phyloP scores from a whole-genome alignment of 1,140 invertebrate species.

The Trachymyrmex septentrionalis region DNA sequence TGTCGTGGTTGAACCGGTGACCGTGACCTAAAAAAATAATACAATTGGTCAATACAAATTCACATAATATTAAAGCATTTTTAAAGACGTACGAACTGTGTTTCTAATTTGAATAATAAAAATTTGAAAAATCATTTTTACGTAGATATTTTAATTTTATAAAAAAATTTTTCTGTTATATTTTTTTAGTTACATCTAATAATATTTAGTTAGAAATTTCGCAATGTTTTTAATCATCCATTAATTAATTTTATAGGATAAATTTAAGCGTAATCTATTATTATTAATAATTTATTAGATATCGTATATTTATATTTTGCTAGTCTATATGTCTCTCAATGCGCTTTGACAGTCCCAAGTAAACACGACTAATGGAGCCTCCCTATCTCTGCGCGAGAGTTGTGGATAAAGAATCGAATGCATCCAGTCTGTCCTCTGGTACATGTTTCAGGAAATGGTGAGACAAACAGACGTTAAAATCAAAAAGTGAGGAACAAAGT shows the following conservation, averaged over 20 bases:
- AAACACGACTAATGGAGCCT: conserved; percentile 63
- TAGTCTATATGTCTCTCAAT: not conserved
- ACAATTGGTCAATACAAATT: not conserved
- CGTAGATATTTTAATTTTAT: not conserved
- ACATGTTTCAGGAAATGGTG: conserved; percentile 71
- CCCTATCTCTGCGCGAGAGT: not conserved
- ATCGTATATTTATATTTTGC: not conserved
- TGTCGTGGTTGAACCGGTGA: conserved; percentile 80
- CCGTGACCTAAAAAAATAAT: conserved; percentile 80
- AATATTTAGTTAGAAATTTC: not conserved
- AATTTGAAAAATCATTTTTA: not conserved
- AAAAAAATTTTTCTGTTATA: not conserved
- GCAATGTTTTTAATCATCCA: not conserved
- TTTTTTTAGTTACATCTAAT: not conserved
- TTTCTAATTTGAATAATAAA: not conserved
- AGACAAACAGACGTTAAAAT: conserved; percentile 67
- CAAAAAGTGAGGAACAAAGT: conserved; percentile 50
- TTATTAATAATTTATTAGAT: not conserved
- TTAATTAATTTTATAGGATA: conserved; percentile 23
- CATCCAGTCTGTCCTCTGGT: conserved; percentile 32
- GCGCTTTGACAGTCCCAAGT: conserved; percentile 32
- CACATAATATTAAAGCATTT: not conserved
- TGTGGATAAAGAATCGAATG: conserved; percentile 19
- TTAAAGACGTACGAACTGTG: not conserved
- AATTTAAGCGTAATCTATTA: not conserved